These are phyloP conservation scores for Arothron firmamentum DNA, from an alignment of 2,113 vertebrate genomes.

Conservation along the genomic window DNA sequence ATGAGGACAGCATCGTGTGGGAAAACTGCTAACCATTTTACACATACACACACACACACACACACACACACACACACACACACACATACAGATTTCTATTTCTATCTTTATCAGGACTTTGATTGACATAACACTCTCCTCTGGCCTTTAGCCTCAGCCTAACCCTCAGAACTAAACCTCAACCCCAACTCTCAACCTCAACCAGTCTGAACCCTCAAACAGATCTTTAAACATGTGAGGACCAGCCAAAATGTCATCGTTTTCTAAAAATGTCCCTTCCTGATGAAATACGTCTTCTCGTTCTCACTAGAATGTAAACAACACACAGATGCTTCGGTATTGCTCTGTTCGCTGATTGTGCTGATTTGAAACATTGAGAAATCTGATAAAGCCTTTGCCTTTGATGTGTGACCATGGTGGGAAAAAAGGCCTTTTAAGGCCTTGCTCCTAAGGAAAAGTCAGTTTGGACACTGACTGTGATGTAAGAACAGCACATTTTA, in stretches of 20 bases:
- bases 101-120: not conserved
- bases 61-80: constrained; percentile 5
- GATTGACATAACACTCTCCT: too few relatives aligned
- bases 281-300: too few relatives aligned
- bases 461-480: constrained; percentile 39
- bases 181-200: too few relatives aligned
- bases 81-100: not conserved
- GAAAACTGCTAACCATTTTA: constrained; percentile 54
- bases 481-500: constrained; percentile 21
- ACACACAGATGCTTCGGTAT: not conserved
- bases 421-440: constrained; percentile 61
- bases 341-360: not conserved
- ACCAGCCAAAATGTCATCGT: too few relatives aligned
- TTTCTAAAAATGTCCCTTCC: too few relatives aligned
- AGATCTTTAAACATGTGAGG: too few relatives aligned
- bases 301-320: not conserved
- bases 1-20: constrained; percentile 65
- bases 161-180: too few relatives aligned
- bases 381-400: constrained; percentile 27
- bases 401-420: constrained; percentile 19
- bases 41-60: constrained; percentile 17
- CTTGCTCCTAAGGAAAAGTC: constrained; percentile 45
- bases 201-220: too few relatives aligned
- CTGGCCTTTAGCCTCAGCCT: too few relatives aligned
- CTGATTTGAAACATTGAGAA: not conserved